Percentiles rank a stretch among this genome's conserved stretches.
Conservation (phyloP, 2,888 invertebrate genomes). For the Drosophila macrothrix region DNA sequence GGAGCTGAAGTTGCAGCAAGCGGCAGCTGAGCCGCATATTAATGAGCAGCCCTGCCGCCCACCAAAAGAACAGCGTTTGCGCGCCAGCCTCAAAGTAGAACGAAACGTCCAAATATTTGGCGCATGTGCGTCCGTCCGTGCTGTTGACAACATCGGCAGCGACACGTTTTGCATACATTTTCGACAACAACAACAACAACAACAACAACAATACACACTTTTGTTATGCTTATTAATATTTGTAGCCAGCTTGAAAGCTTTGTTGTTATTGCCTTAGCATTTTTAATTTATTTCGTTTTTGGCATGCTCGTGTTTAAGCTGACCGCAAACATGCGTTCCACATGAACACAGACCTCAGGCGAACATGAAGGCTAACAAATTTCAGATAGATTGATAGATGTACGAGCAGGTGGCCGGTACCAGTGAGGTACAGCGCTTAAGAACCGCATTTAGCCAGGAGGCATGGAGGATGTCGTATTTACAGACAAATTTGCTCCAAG, state of each 20-base stretch:
- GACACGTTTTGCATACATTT: conserved; percentile 54
- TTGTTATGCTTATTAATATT: conserved; percentile 43
- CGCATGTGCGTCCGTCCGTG: conserved; percentile 58
- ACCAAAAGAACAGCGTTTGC: conserved; percentile 37
- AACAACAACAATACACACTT: neutral
- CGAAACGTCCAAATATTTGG: conserved; percentile 78
- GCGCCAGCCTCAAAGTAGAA: conserved; percentile 62
- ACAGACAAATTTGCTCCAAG: neutral
- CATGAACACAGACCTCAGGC: neutral
- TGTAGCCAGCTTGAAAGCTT: conserved; percentile 17
- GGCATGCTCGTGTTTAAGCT: conserved; percentile 32
- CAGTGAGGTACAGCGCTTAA: neutral
- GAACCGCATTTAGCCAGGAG: neutral
- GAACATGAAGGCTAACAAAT: conserved; percentile 20
- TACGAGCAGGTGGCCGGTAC: neutral
- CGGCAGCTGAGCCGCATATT: conserved; percentile 39
- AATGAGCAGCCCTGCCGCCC: conserved; percentile 25
- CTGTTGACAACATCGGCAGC: conserved; percentile 27
- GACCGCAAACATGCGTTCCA: conserved; percentile 43
- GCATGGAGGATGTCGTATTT: neutral
- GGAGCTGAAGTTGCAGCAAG: conserved; percentile 1
- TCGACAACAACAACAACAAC: conserved; percentile 8
- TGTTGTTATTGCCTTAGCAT: neutral
- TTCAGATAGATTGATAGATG: neutral
- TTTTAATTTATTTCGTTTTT: conserved; percentile 20